Evolutionary conservation across 2,888 invertebrate species (phyloP), one percentile per base, ranked within the genome.

Genomic region (Drepanosiphum platanoidis): DNA sequence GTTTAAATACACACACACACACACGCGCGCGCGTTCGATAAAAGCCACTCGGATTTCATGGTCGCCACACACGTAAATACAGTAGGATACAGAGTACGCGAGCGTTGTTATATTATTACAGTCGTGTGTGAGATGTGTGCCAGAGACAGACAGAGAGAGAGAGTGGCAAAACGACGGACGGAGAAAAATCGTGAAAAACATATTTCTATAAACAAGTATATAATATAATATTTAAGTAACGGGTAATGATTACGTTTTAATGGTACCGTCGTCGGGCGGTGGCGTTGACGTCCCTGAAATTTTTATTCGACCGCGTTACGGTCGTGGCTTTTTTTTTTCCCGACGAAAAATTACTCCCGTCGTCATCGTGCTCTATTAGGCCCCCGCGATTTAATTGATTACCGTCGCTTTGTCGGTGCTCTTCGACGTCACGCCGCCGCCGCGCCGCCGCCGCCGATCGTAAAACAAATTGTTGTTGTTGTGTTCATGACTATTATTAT

Each of bases 1-100:
- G 15, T 39, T 52, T 42, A 13, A 2, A 15, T 46, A 72, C 72
- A 18, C 30, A 42, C 42, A 39, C 32, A 36, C 22, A 70, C 9
- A 34, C n/a, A n/a, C 15, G 15, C 30, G 18, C 15, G 5, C 11
- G 27, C 34, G 68, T 58, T 52, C 36, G 36, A 8, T 83, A 75
- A 83, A 84, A 68, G 36, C 75, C 75, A 52, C 84, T 84, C 52
- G 0, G 84, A 52, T 84, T 84, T 84, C 75, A 84, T 30, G 75
- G 84, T 58, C 80, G 36, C 11, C 80, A 34, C n/a, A 61, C 13
- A 61, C 34, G 22, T 13, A 74, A 13, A 11, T 22, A 11, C 32
- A 27, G 3, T 52, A 39, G 18, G 11, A 42, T 15, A n/a, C 30
- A 9, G 34, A 4, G 64, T 22, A 39, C 11, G 9, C 5, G 11